Base-by-base conservation (phyloP, 2,888 invertebrate species). In the Phyllotreta cruciferae region DNA sequence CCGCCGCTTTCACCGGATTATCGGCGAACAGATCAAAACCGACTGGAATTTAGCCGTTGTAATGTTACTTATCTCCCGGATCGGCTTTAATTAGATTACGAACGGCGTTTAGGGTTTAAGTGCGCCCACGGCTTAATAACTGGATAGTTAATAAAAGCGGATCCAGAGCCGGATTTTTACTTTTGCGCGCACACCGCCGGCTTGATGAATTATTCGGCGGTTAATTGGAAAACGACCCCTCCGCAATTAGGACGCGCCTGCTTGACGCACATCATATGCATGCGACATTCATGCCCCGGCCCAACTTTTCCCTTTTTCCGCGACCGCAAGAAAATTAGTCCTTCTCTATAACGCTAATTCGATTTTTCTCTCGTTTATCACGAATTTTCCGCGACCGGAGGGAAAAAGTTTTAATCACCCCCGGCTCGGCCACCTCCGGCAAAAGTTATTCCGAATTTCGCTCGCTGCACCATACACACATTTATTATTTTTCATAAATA, bases 1-100 rank as follows among this genome's bases (percentile, higher is more conserved):
- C 78, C 79, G 72, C 78, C 77, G 77, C 77, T 79, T 76, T 76
- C 78, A 78, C 70, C 69, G 79, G 80, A 81, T 80, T 80, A 80
- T 79, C 80, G 78, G 74, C 76, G 78, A 78, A 76, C 77, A 79
- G 77, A 79, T 79, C 79, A 77, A 74, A 77, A 78, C 77, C 78
- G 77, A 79, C 77, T 67, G 74, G 74, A 77, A 78, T 78, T 74
- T 76, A 73, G 73, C 24, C 74, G 75, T 75, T 75, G 71, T 72
- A 74, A 73, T 73, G 74, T 69, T 70, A 72, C 68, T 73, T 71
- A 74, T 72, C 73, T 68, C 71, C 67, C 41, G 60, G 60, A 53
- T 53, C 52, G 60, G 52, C 35, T 60, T 53, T 41, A 60, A 42
- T 60, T 60, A 52, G 52, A 60, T 56, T 49, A 49, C 49, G 11